phyloP scores from a whole-genome alignment of 2,888 invertebrate species.

The Entomobrya multifasciata region DNA sequence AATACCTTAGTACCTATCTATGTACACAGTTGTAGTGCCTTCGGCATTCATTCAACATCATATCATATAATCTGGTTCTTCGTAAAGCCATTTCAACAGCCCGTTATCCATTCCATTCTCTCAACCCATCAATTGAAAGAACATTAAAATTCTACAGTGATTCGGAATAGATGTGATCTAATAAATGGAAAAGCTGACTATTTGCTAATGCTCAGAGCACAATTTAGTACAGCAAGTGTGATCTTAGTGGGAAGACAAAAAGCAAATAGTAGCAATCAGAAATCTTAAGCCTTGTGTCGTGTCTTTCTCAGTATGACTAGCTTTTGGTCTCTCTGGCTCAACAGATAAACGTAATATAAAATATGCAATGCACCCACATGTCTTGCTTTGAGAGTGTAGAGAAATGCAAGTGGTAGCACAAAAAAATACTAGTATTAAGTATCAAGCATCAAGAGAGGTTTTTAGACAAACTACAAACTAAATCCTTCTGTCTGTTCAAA shows the following conservation, averaged over 20 bases:
- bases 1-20: no score
- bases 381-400: neutral
- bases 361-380: constrained; percentile 10
- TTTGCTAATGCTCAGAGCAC: no score
- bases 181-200: constrained; percentile 27
- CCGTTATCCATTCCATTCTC: neutral
- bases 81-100: constrained; percentile 4
- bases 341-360: no score
- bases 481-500: constrained; percentile 51
- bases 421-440: neutral
- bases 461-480: constrained; percentile 14
- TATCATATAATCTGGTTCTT: neutral
- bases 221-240: no score
- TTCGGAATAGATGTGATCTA: constrained; percentile 16
- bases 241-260: neutral
- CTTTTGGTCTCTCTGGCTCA: neutral
- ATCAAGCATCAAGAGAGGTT: neutral
- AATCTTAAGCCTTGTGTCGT: neutral
- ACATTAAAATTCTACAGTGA: constrained; percentile 1
- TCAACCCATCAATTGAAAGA: neutral
- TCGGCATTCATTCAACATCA: no score
- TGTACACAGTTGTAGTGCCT: neutral
- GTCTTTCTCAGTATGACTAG: neutral
- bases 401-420: neutral
- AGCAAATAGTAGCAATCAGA: constrained; percentile 31